phyloP scores from a whole-genome alignment of 35 echinoderm and acorn worm genomes.

The Nesometra sesokonis region DNA sequence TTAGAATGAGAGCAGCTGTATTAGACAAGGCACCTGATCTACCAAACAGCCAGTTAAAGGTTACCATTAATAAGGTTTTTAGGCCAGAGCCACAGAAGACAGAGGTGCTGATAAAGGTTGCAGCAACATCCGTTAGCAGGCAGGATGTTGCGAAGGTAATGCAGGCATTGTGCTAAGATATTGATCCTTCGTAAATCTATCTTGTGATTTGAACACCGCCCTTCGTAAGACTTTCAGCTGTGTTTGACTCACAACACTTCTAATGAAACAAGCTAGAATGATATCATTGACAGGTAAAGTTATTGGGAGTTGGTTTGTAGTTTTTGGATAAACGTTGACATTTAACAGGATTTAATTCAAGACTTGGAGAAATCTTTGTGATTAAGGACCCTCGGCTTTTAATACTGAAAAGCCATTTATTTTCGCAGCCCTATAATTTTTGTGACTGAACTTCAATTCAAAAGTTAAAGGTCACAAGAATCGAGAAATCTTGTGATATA shows the following conservation, averaged over 20 bases:
- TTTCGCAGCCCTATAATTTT: too few species aligned
- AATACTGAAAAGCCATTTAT: too few species aligned
- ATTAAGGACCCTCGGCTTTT: too few species aligned
- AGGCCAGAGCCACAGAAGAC: not conserved
- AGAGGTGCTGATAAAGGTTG: not conserved
- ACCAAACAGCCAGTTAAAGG: not conserved
- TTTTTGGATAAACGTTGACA: not conserved
- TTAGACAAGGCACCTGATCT: not conserved
- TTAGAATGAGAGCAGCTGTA: not conserved
- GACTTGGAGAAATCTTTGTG: too few species aligned
- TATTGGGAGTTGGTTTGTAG: not conserved
- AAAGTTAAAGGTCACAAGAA: too few species aligned
- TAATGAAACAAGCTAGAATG: not conserved
- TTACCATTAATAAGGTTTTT: not conserved
- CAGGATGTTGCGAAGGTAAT: not conserved
- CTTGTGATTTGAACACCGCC: not conserved
- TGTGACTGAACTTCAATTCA: too few species aligned
- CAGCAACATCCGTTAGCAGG: not conserved
- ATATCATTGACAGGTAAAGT: not conserved
- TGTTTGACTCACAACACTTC: not conserved
- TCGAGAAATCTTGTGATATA: too few species aligned
- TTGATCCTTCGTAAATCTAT: not conserved
- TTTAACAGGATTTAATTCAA: not conserved
- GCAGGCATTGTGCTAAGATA: not conserved
- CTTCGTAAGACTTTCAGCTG: not conserved